These are phyloP conservation scores for Pantherophis guttatus DNA, from an alignment of 2,113 vertebrate genomes.

Conservation along the genomic window DNA sequence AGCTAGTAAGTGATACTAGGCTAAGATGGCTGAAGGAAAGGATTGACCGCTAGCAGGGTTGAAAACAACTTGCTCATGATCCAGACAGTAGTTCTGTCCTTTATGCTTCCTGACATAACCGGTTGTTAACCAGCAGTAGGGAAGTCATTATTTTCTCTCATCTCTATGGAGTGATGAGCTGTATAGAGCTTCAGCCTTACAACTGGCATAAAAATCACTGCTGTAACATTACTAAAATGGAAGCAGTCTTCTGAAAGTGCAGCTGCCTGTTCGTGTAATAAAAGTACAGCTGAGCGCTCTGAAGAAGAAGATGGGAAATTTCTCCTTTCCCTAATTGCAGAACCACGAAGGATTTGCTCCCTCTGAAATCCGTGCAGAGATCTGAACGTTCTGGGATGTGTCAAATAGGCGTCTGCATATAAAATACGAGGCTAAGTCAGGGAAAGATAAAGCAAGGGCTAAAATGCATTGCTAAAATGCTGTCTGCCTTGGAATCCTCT, in stretches of 20 bases:
- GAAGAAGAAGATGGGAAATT: neutral
- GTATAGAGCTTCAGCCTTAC: neutral
- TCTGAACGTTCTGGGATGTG: neutral
- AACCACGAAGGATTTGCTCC: neutral
- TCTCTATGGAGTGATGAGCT: neutral
- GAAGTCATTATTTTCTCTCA: neutral
- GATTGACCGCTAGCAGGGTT: neutral
- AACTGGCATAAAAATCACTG: neutral
- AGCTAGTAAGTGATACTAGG: slow-evolving; percentile 10
- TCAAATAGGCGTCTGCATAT: neutral
- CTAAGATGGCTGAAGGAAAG: slow-evolving; percentile 16
- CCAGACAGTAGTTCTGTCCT: neutral
- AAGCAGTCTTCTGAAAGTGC: neutral
- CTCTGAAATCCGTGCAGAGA: neutral
- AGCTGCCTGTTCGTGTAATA: neutral
- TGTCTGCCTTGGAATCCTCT: neutral
- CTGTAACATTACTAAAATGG: neutral
- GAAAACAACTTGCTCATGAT: too few species aligned
- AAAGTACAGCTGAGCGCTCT: neutral
- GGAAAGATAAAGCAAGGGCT: neutral
- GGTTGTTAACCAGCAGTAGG: neutral
- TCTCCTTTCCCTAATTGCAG: neutral
- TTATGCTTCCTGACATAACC: neutral
- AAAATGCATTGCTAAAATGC: neutral
- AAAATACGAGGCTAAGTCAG: neutral